Evolutionary conservation across 2,113 vertebrate species (phyloP), one percentile per base, ranked within the genome.

Genomic region (Tricholaema leucomelas): DNA sequence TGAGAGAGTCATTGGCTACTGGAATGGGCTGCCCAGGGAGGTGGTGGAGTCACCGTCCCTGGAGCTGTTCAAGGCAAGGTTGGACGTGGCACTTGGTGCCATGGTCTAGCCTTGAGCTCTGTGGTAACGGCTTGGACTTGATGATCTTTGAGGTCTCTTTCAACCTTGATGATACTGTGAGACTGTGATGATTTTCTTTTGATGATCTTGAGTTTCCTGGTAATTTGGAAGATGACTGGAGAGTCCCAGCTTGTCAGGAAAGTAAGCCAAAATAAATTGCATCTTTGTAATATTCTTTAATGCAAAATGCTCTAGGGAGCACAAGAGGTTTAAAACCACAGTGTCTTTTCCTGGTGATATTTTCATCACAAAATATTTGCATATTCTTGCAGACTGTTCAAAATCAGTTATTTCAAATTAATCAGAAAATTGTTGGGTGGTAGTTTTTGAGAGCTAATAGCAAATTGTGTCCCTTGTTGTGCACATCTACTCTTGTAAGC

Each of bases 361-460:
- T 85, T 93, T 55, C 4, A n/a, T 82, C 38, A 71, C 4, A 80
- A 87, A 93, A 71, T 69, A 74, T 80, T 67, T 65, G n/a, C 63
- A 46, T 82, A 90, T 95, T 85, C 27, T 66, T 79, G 74, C 52
- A 90, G 60, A 69, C 19, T 65, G 24, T 86, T 94, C 72, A 4
- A 81, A 86, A 63, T 55, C 46, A 74, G 78, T 84, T 81, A 48
- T 66, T 96, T 93, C 69, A 36, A 94, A 89, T 72, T 65, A 80
- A 35, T 71, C 61, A 48, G 44, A 14, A 87, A 81, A 55, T 58
- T 66, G 55, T 36, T 50, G 10, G 5, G 50, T 73, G 70, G 76
- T 90, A 59, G 7, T 65, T 81, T 86, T 56, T 84, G 61, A 88
- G 44, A 88, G 23, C 15, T 79, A 73, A 40, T 63, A 87, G 36